These are phyloP conservation scores for Chloebia gouldiae DNA, from an alignment of 2,113 vertebrate genomes.

Conservation along the genomic window DNA sequence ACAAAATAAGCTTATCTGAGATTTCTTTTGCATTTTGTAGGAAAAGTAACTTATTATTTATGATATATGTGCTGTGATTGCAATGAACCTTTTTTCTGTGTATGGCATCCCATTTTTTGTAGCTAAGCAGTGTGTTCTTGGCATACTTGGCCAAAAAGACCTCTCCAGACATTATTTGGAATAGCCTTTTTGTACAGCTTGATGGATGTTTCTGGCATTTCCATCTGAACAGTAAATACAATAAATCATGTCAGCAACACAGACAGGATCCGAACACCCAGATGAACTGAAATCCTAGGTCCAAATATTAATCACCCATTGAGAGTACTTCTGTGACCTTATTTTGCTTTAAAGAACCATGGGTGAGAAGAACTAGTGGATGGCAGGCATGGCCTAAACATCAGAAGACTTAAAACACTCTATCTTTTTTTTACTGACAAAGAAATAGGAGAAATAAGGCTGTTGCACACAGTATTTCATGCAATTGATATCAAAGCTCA, in stretches of 20 bases:
- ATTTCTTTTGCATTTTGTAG: neutral
- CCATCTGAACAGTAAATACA: neutral
- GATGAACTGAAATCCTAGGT: neutral
- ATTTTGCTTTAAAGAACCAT: neutral
- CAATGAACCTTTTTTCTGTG: neutral
- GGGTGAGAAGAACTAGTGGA: neutral
- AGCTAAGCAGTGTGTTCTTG: neutral
- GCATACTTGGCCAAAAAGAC: neutral
- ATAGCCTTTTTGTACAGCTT: neutral
- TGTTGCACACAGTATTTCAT: neutral
- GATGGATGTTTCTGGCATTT: slow-evolving; percentile 13
- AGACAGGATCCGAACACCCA: neutral
- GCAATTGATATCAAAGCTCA: neutral
- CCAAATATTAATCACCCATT: neutral
- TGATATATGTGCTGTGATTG: neutral
- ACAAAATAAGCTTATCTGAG: neutral
- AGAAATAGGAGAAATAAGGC: neutral
- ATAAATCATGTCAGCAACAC: slow-evolving; percentile 18
- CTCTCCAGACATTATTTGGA: neutral
- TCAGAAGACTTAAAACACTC: neutral
- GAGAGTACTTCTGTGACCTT: neutral
- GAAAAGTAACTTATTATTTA: neutral
- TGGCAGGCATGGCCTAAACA: neutral
- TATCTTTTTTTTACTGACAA: neutral
- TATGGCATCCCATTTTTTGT: neutral